Conservation (phyloP, 2,797 vertebrate species). For the Gastrophryne carolinensis region DNA sequence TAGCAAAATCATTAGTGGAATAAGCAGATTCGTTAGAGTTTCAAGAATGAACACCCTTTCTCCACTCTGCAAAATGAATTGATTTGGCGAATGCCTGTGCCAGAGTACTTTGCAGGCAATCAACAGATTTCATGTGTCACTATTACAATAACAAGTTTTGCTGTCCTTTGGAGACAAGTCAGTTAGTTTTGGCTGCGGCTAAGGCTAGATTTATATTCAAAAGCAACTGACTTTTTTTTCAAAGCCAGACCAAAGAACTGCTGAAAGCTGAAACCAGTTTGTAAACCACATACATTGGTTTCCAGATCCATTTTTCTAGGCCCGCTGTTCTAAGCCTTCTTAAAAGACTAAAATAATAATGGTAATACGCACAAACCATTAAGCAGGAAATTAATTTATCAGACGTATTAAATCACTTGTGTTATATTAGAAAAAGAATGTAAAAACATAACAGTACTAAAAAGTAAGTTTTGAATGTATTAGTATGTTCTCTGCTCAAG, state of each 20-base stretch:
- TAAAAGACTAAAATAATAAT: background rate
- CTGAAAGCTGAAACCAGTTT: constrained; percentile 51
- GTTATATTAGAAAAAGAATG: constrained; percentile 16
- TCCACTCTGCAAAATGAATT: constrained; percentile 37
- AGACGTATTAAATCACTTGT: constrained; percentile 18
- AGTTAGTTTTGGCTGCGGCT: constrained; percentile 50
- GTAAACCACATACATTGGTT: constrained; percentile 30
- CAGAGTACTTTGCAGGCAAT: constrained; percentile 53
- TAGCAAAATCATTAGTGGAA: constrained; percentile 4
- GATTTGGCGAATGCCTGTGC: constrained; percentile 46
- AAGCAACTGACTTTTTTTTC: constrained; percentile 50
- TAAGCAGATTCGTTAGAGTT: constrained; percentile 35
- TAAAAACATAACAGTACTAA: constrained; percentile 8
- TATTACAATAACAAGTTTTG: constrained; percentile 54
- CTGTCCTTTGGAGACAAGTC: constrained; percentile 54
- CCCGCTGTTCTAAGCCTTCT: background rate
- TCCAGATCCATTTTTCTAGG: constrained; percentile 30
- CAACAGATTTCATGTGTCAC: constrained; percentile 54
- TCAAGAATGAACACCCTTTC: constrained; percentile 17
- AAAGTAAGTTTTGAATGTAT: background rate
- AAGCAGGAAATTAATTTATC: constrained; percentile 15
- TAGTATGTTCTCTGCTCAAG: constrained; percentile 5
- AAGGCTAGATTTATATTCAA: constrained; percentile 49
- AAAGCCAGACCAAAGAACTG: constrained; percentile 38
- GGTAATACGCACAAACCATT: background rate